Conservation (phyloP, 2,113 vertebrate genomes). For the Bubo bubo region DNA sequence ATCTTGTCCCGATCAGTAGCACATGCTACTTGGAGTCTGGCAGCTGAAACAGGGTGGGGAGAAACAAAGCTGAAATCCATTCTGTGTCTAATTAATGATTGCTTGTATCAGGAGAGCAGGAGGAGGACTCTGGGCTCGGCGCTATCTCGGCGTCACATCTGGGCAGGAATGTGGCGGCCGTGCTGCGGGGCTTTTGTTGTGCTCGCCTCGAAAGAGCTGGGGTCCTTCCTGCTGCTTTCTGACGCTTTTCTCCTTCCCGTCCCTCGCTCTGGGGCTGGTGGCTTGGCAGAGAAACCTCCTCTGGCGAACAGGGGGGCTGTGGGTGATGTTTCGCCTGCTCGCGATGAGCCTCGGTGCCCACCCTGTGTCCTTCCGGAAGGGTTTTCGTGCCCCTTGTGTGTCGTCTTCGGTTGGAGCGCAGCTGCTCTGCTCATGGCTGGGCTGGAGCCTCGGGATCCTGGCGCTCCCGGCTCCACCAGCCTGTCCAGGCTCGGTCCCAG, state of each 20-base stretch:
- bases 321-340: background rate
- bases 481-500: background rate
- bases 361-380: fast-evolving
- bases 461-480: background rate
- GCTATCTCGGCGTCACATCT: slow-evolving; percentile 46
- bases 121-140: background rate
- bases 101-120: slow-evolving; percentile 23
- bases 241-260: fast-evolving
- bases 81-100: slow-evolving; percentile 67
- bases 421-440: background rate
- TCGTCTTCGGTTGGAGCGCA: background rate
- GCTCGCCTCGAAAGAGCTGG: background rate
- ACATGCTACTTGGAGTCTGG: slow-evolving; percentile 65
- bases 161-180: slow-evolving; percentile 8
- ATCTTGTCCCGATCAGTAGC: slow-evolving; percentile 63
- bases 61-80: slow-evolving; percentile 58
- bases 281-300: background rate
- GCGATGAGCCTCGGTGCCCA: fast-evolving
- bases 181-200: slow-evolving; percentile 39
- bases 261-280: fast-evolving
- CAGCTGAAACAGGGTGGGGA: slow-evolving; percentile 64
- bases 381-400: background rate
- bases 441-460: background rate
- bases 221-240: background rate
- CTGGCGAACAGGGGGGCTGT: fast-evolving